Evolutionary conservation across 2,888 invertebrate genomes (phyloP).

Genomic region (Macrosoma leucophasiata): DNA sequence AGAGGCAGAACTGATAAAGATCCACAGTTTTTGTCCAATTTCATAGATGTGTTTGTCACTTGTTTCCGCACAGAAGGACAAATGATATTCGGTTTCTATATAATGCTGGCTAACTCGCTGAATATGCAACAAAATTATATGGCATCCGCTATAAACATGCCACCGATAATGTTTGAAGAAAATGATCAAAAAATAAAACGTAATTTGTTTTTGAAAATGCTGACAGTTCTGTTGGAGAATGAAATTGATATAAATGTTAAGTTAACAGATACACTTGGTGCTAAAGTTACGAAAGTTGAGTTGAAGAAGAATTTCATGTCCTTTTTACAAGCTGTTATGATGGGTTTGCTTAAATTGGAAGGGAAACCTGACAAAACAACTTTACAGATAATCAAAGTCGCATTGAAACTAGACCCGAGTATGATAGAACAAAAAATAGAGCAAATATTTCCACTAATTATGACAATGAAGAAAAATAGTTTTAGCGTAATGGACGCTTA

Average conservation of each 20-base stretch:
- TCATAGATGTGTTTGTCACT: conserved; percentile 54
- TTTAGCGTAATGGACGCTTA: conserved; percentile 38
- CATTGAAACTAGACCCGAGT: conserved; percentile 57
- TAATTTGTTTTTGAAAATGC: conserved; percentile 52
- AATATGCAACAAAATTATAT: conserved; percentile 56
- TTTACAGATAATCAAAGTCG: conserved; percentile 50
- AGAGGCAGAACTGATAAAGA: conserved; percentile 41
- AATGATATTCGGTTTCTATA: conserved; percentile 58
- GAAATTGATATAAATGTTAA: conserved; percentile 59
- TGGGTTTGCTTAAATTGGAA: conserved; percentile 53
- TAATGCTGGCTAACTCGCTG: conserved; percentile 48
- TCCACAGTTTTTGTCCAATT: conserved; percentile 46
- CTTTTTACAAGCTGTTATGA: conserved; percentile 55
- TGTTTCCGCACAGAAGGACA: conserved; percentile 54
- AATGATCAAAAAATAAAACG: conserved; percentile 51
- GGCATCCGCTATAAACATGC: conserved; percentile 45
- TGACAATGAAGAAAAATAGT: conserved; percentile 50
- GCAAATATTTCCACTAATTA: conserved; percentile 51
- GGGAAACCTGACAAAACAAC: conserved; percentile 53
- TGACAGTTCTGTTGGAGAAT: conserved; percentile 44
- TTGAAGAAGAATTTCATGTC: conserved; percentile 55
- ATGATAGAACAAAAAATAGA: conserved; percentile 57
- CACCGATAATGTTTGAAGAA: conserved; percentile 40
- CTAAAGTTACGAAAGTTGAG: conserved; percentile 53
- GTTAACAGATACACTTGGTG: conserved; percentile 55